These are phyloP conservation scores for Arizona elegans DNA, from an alignment of 2,113 vertebrate genomes.

Conservation along the genomic window DNA sequence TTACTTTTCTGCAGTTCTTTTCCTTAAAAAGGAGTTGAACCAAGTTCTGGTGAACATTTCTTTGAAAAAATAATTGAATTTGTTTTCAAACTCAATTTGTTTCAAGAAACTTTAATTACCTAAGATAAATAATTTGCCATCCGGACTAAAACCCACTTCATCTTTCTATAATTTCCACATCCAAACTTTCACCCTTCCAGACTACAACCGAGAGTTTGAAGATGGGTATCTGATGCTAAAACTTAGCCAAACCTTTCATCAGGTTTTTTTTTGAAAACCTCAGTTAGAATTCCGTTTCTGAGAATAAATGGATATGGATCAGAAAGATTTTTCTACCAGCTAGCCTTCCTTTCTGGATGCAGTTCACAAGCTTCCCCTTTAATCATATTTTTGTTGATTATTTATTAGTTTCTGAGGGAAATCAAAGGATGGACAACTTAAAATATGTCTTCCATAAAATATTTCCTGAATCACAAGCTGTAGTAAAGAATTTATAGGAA, in stretches of 20 bases:
- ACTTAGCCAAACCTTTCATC: conserved; percentile 67
- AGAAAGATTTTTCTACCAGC: conserved; percentile 70
- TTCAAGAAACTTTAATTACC: conserved; percentile 51
- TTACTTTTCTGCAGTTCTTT: background rate
- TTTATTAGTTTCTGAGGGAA: conserved; percentile 77
- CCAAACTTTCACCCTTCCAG: conserved; percentile 51
- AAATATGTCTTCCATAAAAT: conserved; percentile 70
- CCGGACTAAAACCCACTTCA: conserved; percentile 56
- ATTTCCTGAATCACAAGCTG: conserved; percentile 65
- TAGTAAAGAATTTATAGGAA: conserved; percentile 65
- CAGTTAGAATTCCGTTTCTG: conserved; percentile 79
- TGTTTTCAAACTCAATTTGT: conserved; percentile 58
- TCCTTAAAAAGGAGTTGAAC: conserved; percentile 49
- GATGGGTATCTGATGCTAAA: conserved; percentile 71
- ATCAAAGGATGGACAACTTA: conserved; percentile 71
- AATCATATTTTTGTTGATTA: conserved; percentile 82
- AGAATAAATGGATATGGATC: conserved; percentile 73
- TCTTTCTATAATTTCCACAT: conserved; percentile 54
- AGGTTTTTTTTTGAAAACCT: conserved; percentile 56
- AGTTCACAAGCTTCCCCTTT: conserved; percentile 71
- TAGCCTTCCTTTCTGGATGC: conserved; percentile 61
- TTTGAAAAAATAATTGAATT: conserved; percentile 38
- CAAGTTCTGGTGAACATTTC: conserved; percentile 22
- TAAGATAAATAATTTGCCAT: conserved; percentile 54
- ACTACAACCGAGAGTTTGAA: conserved; percentile 65